Percentiles rank a stretch among this genome's conserved stretches.
Evolutionary conservation across 2,888 invertebrate species (phyloP).

Genomic region (Biston betularia): DNA sequence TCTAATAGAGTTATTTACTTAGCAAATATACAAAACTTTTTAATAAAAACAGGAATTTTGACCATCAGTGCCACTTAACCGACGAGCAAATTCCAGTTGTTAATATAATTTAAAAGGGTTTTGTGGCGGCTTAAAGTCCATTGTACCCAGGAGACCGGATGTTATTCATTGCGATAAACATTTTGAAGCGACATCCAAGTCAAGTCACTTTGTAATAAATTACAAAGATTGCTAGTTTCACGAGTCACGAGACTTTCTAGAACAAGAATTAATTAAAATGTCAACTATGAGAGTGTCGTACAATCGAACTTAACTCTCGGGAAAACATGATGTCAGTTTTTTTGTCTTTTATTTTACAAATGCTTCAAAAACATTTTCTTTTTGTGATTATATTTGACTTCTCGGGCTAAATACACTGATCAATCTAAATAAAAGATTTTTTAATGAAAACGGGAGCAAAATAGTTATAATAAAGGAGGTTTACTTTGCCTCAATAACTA

Average conservation of each 20-base stretch:
- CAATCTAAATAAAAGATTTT: too few species aligned
- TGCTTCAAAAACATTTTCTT: neutral
- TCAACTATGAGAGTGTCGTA: slow-evolving; percentile 10
- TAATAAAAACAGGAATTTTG: slow-evolving; percentile 4
- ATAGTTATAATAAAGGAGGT: too few species aligned
- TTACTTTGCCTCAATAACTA: too few species aligned
- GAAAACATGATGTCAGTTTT: neutral
- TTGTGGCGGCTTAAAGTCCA: slow-evolving; percentile 16
- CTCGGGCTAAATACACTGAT: too few species aligned
- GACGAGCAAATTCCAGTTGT: slow-evolving; percentile 3
- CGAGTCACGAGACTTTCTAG: slow-evolving; percentile 12
- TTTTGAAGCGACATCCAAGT: slow-evolving; percentile 26
- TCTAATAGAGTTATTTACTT: neutral
- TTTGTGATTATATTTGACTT: too few species aligned
- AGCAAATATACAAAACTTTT: neutral
- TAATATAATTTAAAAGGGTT: slow-evolving; percentile 21
- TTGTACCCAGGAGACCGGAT: slow-evolving; percentile 27
- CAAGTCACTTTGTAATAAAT: slow-evolving; percentile 22
- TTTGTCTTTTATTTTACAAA: neutral
- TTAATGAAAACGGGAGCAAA: too few species aligned
- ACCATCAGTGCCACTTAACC: neutral
- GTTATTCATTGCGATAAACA: slow-evolving; percentile 34
- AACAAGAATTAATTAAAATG: slow-evolving; percentile 14
- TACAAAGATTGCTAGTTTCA: slow-evolving; percentile 26
- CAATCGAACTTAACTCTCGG: neutral